phyloP scores from a whole-genome alignment of 2,888 invertebrate species.

The Drosophila merina region DNA sequence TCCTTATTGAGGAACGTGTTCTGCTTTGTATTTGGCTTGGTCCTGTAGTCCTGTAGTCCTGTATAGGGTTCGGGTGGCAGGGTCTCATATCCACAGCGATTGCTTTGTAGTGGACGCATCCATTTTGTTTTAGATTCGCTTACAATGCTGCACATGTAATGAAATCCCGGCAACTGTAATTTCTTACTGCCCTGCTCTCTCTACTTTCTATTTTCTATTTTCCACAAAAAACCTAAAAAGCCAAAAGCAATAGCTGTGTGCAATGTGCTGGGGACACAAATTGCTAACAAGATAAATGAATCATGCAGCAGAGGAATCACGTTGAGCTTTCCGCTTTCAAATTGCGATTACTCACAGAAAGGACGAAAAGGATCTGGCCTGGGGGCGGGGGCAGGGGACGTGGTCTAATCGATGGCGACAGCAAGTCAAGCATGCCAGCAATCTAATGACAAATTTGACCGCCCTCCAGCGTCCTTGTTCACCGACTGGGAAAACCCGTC shows the following conservation, averaged over 20 bases:
- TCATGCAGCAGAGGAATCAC: slow-evolving; percentile 46
- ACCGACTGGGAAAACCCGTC: slow-evolving; percentile 1
- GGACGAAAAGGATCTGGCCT: slow-evolving; percentile 6
- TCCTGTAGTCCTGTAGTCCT: background rate
- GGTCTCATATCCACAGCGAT: slow-evolving; percentile 27
- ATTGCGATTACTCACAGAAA: slow-evolving; percentile 40
- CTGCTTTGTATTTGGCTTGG: slow-evolving; percentile 7
- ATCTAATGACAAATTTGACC: slow-evolving; percentile 38
- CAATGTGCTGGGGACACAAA: slow-evolving; percentile 46
- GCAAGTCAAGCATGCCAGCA: slow-evolving; percentile 40
- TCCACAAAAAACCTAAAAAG: background rate
- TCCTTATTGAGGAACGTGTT: slow-evolving; percentile 49
- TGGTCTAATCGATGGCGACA: slow-evolving; percentile 40
- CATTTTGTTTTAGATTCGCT: slow-evolving; percentile 51
- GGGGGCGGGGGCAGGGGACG: slow-evolving; percentile 11
- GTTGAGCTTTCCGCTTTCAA: slow-evolving; percentile 43
- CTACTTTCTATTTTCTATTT: background rate
- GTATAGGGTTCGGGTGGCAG: background rate
- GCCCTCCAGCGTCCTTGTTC: slow-evolving; percentile 1
- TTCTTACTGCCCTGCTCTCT: slow-evolving; percentile 29
- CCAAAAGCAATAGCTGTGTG: slow-evolving; percentile 4
- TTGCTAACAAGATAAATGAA: slow-evolving; percentile 45
- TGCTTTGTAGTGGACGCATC: slow-evolving; percentile 40
- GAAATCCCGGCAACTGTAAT: slow-evolving; percentile 48
- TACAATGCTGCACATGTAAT: slow-evolving; percentile 47